phyloP scores from a whole-genome alignment of 2,797 vertebrate genomes.

The Cynodonichthys magdalenae region DNA sequence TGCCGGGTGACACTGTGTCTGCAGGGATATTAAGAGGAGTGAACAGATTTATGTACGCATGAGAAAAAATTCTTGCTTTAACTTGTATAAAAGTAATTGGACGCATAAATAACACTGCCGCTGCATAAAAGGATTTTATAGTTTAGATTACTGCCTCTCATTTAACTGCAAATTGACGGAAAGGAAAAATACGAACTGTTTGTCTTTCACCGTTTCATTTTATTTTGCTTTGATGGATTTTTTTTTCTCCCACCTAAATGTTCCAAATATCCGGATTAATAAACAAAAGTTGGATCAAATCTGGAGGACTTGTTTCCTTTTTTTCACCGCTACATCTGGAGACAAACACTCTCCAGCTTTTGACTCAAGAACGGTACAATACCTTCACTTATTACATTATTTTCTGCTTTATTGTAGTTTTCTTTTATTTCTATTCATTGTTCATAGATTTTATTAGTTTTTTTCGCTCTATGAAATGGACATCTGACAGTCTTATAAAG shows the following conservation, averaged over 20 bases:
- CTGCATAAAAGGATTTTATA: background rate
- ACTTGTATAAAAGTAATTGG: constrained; percentile 1
- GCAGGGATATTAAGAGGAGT: constrained; percentile 40
- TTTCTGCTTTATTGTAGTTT: no score
- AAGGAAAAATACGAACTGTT: background rate
- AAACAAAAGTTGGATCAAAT: background rate
- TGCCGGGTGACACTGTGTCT: constrained; percentile 19
- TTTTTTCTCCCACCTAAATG: background rate
- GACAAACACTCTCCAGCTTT: no score
- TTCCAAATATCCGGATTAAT: background rate
- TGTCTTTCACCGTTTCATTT: background rate
- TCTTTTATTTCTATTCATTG: no score
- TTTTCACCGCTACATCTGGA: background rate
- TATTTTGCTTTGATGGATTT: background rate
- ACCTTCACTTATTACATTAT: no score
- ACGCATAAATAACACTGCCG: background rate
- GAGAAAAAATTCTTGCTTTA: constrained; percentile 8
- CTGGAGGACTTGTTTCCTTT: background rate
- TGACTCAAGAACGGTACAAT: no score
- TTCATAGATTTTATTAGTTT: no score
- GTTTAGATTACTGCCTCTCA: background rate
- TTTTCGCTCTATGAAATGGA: no score
- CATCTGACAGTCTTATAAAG: no score
- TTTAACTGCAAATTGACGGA: background rate
- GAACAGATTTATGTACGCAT: constrained; percentile 45